Conservation (phyloP, 1,140 invertebrate genomes). For the Panonychus citri region DNA sequence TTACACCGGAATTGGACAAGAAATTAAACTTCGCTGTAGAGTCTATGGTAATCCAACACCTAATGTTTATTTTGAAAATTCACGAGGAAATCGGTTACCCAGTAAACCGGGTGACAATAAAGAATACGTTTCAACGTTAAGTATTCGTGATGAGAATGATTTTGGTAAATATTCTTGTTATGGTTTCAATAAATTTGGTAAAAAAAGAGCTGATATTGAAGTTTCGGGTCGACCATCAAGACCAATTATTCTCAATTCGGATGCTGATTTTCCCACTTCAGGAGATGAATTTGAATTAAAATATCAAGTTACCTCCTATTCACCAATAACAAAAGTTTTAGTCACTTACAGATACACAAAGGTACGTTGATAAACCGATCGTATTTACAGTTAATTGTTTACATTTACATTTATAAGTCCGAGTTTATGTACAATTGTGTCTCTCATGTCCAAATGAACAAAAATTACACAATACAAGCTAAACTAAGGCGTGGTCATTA, state of each 20-base stretch:
- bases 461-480: too few relatives aligned
- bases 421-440: too few relatives aligned
- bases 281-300: neutral
- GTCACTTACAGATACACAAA: too few relatives aligned
- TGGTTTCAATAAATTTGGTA: neutral
- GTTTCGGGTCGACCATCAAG: neutral
- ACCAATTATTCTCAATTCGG: neutral
- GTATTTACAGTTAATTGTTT: too few relatives aligned
- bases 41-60: neutral
- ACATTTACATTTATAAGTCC: too few relatives aligned
- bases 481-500: too few relatives aligned
- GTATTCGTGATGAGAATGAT: neutral
- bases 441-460: too few relatives aligned
- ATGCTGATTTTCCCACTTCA: neutral
- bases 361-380: too few relatives aligned
- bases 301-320: neutral
- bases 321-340: neutral
- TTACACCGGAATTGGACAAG: neutral
- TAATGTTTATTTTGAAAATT: neutral
- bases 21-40: neutral
- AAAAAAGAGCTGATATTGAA: neutral
- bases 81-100: neutral
- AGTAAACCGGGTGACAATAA: too few relatives aligned
- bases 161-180: neutral
- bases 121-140: neutral